Evolutionary conservation across 2,888 invertebrate genomes (phyloP), one percentile per base, ranked within the genome.

Genomic region (Zelleria hepariella): DNA sequence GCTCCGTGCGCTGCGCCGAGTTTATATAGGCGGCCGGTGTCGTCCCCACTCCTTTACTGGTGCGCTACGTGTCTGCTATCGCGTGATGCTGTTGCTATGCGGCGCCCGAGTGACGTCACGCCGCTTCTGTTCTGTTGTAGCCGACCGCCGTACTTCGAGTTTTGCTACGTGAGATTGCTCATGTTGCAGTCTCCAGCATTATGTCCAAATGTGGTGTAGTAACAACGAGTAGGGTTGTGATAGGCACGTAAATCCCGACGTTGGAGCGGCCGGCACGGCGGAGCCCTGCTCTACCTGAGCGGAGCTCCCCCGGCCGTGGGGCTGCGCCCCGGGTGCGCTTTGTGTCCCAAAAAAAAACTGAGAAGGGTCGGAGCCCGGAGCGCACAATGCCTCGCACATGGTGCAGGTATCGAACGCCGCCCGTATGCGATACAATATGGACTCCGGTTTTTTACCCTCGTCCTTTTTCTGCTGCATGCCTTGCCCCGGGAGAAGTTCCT

Each of bases 281-380:
- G 79, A 64, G 70, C 68, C 57, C 15, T 23, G n/a, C 67, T 72
- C 72, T 87, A 86, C 86, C 86, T 86, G 87, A 76, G 69, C 71
- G 64, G 64, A 73, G 72, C 66, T 63, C 70, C 63, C 65, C 69
- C 18, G 23, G 58, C 47, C 42, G 42, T 74, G 74, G 82, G 83
- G 79, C 75, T 74, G 78, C 74, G 71, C 75, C 71, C 75, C 77
- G 75, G 74, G 73, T 73, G 73, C 77, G 75, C 72, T 79, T 81
- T 81, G 82, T 81, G 68, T 68, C 70, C 72, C 71, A 54, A 81
- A 86, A 87, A 87, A 87, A 87, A 87, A 85, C 71, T 70, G 77
- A 77, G 77, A 76, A 85, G 86, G 87, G 86, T 83, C 84, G 78
- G 68, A 66, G 67, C 68, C 82, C 84, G 78, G 68, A 66, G 67